Percentiles rank a stretch among this genome's conserved stretches.
These are phyloP conservation scores for Gadopsis marmoratus DNA, from an alignment of 2,797 vertebrate genomes.

Conservation along the genomic window DNA sequence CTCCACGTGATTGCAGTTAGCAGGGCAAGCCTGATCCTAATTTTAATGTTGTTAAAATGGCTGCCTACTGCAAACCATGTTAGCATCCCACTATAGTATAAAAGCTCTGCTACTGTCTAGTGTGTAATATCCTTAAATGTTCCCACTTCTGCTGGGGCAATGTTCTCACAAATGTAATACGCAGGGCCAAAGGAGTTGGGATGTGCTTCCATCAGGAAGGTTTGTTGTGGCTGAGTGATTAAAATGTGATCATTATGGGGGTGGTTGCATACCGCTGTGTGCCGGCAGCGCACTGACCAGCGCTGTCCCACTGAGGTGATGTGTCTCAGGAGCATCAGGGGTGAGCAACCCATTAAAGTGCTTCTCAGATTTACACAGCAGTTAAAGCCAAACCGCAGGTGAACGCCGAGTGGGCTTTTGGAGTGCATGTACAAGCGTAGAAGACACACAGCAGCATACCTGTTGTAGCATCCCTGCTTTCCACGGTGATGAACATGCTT, in stretches of 20 bases:
- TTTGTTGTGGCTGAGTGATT: constrained; percentile 43
- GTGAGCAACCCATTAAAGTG: constrained; percentile 54
- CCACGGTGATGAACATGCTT: constrained; percentile 14
- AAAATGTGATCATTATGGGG: constrained; percentile 46
- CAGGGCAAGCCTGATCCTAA: constrained; percentile 2
- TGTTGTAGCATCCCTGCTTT: constrained; percentile 22
- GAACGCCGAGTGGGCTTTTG: constrained; percentile 39
- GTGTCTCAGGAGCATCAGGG: constrained; percentile 45
- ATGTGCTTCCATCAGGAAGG: constrained; percentile 2
- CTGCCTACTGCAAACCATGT: constrained; percentile 14
- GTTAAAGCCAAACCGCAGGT: constrained; percentile 60
- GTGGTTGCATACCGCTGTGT: constrained; percentile 26
- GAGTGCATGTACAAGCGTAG: constrained; percentile 25
- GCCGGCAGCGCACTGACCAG: constrained; percentile 24
- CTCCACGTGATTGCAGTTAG: background rate
- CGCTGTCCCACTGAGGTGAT: constrained; percentile 22
- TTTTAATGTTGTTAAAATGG: constrained; percentile 36
- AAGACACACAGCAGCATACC: constrained; percentile 19
- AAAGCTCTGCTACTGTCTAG: constrained; percentile 2
- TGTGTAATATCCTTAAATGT: constrained; percentile 21
- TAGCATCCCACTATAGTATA: constrained; percentile 11
- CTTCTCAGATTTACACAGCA: constrained; percentile 67
- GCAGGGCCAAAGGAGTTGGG: background rate
- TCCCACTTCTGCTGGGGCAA: constrained; percentile 3
- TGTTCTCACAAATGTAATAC: constrained; percentile 8